Conservation (phyloP, 2,888 invertebrate genomes). For the Lycocerus yunnanus region DNA sequence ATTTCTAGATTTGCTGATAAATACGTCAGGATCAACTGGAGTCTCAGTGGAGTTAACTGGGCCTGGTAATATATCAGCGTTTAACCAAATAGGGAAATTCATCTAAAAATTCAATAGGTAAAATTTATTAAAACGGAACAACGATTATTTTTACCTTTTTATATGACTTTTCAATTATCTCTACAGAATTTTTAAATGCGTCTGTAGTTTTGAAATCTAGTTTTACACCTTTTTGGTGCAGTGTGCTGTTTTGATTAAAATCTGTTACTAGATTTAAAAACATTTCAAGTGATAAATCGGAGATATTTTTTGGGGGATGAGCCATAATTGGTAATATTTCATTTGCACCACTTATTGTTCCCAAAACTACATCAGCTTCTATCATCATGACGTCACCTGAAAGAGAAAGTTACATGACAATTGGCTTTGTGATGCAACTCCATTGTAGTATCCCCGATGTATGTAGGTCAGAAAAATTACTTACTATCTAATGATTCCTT, state of each 20-base stretch:
- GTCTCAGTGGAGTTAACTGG: conserved; percentile 65
- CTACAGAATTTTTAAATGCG: conserved; percentile 66
- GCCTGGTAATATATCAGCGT: conserved; percentile 83
- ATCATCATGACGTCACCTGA: conserved; percentile 62
- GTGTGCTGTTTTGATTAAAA: conserved; percentile 56
- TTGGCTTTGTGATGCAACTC: no score
- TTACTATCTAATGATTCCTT: conserved; percentile 65
- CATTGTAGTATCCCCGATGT: no score
- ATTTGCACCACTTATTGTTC: conserved; percentile 59
- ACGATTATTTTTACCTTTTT: conserved; percentile 19
- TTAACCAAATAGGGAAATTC: conserved; percentile 79
- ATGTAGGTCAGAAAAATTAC: conserved; percentile 31
- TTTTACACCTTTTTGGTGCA: conserved; percentile 76
- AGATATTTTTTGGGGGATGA: conserved; percentile 74
- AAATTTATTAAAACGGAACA: background rate
- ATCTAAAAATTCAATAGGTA: conserved; percentile 57
- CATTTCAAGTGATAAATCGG: conserved; percentile 75
- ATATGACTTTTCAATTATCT: conserved; percentile 50
- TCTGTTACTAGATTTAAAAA: conserved; percentile 63
- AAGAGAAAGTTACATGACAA: background rate
- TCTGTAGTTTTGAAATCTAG: conserved; percentile 85
- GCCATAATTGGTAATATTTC: conserved; percentile 77
- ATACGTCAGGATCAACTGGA: conserved; percentile 68
- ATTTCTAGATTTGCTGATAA: conserved; percentile 62
- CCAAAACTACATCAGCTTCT: conserved; percentile 83